Base-by-base conservation (phyloP, 2,888 invertebrate species). In the Willowsia nigromaculata region DNA sequence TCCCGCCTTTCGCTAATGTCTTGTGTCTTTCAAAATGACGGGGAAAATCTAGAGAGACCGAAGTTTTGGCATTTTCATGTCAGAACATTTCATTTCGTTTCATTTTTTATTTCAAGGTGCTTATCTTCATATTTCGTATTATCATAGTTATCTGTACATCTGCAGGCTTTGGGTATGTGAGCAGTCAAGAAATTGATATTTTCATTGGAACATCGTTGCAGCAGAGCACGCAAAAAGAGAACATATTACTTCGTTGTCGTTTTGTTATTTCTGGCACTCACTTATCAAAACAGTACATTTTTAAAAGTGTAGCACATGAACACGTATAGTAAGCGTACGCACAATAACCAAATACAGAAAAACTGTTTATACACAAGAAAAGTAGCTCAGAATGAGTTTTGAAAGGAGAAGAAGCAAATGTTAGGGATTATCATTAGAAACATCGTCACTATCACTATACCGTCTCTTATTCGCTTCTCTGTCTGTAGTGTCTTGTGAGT, bases 181-280 rank as follows among this genome's bases (percentile, higher is more conserved):
- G 74, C 25, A 71, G 71, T 25, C 18, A 37, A 40, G n/a, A 62
- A 62, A 25, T 7, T 62, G 62, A 62, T 9, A 62, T 68, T 68
- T 37, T 40, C 68, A 68, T 40, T 68, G 68, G 33, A 33, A 37
- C 37, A 68, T 1, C 53, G 53, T 18, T 53, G 22, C 68, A 30
- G 18, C 68, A 30, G 18, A 53, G 56, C 56, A 50, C 13, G 56
- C 4, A 53, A 47, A 53, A 62, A n/a, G n/a, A 65, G 40, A 83
- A 83, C 83, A 81, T 81, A 81, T 81, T 86, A 59, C 68, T 65
- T 80, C 80, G 80, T 86, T 80, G 85, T 85, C 85, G 62, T 86
- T 76, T 81, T 86, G 86, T 86, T 86, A 86, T 86, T 86, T 86
- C 86, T 86, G 86, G 86, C 86, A 86, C 86, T 71, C 53, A 81